These are phyloP conservation scores for Dasyprocta punctata DNA, from an alignment of 2,113 vertebrate species.

Conservation along the genomic window DNA sequence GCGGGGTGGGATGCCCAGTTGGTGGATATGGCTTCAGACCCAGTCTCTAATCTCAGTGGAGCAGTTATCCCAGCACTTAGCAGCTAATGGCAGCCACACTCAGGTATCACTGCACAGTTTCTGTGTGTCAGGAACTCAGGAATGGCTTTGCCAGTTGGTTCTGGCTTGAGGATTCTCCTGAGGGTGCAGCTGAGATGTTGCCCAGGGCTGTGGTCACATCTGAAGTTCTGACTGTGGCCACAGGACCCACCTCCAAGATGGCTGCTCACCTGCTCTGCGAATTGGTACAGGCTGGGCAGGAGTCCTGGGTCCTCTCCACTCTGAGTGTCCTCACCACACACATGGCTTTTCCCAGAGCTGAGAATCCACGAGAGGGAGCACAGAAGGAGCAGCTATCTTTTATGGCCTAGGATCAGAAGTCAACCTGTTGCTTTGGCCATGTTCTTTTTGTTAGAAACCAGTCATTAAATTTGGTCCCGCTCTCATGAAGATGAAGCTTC, in stretches of 20 bases:
- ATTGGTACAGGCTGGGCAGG: not conserved
- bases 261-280: fast-evolving
- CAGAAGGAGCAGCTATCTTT: not conserved
- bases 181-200: not conserved
- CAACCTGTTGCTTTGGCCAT: not conserved
- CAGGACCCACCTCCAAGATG: not conserved
- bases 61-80: not conserved
- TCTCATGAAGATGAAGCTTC: not conserved
- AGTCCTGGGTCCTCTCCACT: not conserved
- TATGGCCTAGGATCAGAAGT: not conserved
- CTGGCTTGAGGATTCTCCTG: not conserved
- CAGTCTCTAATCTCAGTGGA: not conserved
- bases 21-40: not conserved
- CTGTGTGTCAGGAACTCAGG: not conserved
- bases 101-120: not conserved
- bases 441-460: not conserved
- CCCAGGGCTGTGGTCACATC: not conserved
- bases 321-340: not conserved
- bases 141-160: not conserved
- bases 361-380: not conserved
- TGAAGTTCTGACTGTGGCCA: not conserved
- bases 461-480: not conserved
- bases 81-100: not conserved
- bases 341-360: not conserved
- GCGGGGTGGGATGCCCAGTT: not conserved